These are phyloP conservation scores for Acanthornis magna DNA, from an alignment of 2,797 vertebrate genomes.

Conservation along the genomic window DNA sequence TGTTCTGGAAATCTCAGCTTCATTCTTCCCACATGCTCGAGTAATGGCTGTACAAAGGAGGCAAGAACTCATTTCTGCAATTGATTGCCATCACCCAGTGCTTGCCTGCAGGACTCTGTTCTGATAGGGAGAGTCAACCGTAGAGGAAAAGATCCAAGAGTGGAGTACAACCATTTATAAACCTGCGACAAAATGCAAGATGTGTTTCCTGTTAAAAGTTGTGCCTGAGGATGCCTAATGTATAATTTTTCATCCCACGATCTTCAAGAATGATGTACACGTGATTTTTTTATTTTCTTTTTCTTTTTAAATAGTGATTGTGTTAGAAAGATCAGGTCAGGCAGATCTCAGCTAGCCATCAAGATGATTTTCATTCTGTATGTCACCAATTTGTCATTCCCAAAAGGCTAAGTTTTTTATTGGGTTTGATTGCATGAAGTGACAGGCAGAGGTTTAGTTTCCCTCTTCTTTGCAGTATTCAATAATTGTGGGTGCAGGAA, in stretches of 20 bases:
- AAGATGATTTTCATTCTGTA: neutral
- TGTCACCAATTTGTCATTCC: neutral
- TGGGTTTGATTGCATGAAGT: neutral
- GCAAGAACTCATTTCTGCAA: neutral
- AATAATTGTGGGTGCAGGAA: neutral
- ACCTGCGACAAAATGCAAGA: neutral
- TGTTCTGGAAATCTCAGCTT: neutral
- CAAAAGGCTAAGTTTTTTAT: neutral
- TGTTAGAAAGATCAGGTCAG: neutral
- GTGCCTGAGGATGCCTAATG: neutral
- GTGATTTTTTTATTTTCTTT: neutral
- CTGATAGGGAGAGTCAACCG: neutral
- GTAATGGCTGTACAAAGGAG: neutral
- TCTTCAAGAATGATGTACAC: neutral
- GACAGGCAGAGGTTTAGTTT: neutral
- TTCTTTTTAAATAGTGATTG: neutral
- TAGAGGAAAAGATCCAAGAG: neutral
- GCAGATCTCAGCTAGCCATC: neutral
- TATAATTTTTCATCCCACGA: neutral
- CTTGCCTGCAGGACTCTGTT: neutral
- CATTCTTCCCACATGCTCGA: neutral
- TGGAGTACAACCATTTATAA: neutral
- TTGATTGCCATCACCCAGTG: neutral
- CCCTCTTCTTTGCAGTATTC: neutral
- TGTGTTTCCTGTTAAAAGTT: neutral